Evolutionary conservation across 2,797 vertebrate genomes (phyloP), one percentile per base, ranked within the genome.

Genomic region (Knipowitschia caucasica): DNA sequence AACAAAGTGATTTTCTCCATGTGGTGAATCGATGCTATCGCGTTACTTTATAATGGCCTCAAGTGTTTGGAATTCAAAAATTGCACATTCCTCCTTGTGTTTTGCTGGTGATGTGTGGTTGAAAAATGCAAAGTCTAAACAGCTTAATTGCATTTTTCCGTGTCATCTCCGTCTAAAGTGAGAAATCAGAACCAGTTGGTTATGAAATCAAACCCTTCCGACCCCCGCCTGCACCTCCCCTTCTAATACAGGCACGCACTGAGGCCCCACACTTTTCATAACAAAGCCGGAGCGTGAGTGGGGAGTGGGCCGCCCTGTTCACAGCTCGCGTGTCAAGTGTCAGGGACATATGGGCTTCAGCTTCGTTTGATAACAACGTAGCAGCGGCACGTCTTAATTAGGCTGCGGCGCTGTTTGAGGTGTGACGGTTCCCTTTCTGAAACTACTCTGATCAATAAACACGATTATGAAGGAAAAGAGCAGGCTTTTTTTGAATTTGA

Each of bases 231-330:
- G 56, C 50, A 30, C 8, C 33, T 29, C 26, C 53, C 15, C 50
- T 11, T 18, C 35, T 10, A 24, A 7, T 59, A 20, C 46, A 43
- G 54, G 43, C 55, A 36, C 47, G 35, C 38, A 25, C 60, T 70
- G 75, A 78, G 82, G 58, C 72, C 81, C 59, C 65, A 78, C 73
- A 71, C 84, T 89, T 88, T 88, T 85, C 86, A 87, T 88, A 86
- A 90, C 88, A 91, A 89, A 89, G 74, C 36, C 2, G 65, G 14
- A 84, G 76, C 50, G 69, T 87, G 78, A 56, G 54, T 71, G 75
- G 56, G 54, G 57, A 63, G 64, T 64, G 55, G 20, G 70, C 59
- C 69, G 50, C 72, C 77, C 77, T 69, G 50, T 3, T 71, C 73
- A 21, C 49, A 67, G 59, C 50, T 29, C 26, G 68, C 71, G 81